Evolutionary conservation across 2,113 vertebrate genomes (phyloP).

Genomic region (Charina bottae): DNA sequence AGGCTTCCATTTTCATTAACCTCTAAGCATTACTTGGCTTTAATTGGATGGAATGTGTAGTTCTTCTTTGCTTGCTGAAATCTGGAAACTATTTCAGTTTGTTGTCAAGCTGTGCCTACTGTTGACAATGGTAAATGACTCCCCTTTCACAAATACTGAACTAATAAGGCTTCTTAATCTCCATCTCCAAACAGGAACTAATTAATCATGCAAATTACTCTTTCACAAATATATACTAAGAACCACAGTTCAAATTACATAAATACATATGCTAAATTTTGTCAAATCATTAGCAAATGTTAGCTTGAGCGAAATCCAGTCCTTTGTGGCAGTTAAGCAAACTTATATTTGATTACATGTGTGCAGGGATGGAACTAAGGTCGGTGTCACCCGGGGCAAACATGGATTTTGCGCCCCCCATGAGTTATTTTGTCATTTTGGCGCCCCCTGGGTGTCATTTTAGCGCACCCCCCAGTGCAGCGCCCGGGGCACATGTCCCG

Average conservation of each 20-base stretch:
- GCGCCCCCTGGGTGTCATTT: too few species aligned
- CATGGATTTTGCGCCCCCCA: too few species aligned
- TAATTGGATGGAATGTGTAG: conserved; percentile 56
- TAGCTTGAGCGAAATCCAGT: neutral
- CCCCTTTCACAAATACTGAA: conserved; percentile 73
- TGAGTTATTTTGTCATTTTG: too few species aligned
- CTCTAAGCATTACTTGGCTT: conserved; percentile 37
- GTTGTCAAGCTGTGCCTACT: conserved; percentile 54
- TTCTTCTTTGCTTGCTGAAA: conserved; percentile 46
- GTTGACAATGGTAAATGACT: conserved; percentile 74
- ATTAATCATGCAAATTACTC: conserved; percentile 66
- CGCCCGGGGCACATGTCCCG: too few species aligned
- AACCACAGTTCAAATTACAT: conserved; percentile 51
- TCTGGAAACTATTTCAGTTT: conserved; percentile 55
- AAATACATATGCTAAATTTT: neutral
- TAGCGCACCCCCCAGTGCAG: too few species aligned
- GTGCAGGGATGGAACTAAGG: too few species aligned
- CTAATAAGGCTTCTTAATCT: conserved; percentile 73
- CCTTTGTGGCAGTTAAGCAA: neutral
- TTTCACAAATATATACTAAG: conserved; percentile 55
- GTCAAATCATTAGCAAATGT: neutral
- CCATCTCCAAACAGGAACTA: conserved; percentile 67
- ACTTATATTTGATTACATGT: neutral
- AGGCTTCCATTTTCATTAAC: conserved; percentile 16
- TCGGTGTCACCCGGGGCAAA: too few species aligned